These are phyloP conservation scores for Erebia aethiops DNA, from an alignment of 2,888 invertebrate genomes.

Conservation along the genomic window DNA sequence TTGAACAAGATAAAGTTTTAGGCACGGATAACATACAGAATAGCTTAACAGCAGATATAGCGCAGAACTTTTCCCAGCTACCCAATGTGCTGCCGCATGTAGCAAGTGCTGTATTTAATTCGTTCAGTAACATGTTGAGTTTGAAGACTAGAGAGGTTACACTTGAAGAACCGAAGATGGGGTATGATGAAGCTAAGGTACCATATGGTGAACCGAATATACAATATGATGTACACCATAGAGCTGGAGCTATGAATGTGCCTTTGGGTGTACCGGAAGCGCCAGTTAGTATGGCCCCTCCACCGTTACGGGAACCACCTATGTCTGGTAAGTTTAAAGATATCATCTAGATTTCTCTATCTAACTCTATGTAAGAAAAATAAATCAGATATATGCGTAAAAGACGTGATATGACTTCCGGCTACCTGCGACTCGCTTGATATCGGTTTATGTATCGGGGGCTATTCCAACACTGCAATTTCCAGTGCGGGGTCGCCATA, in stretches of 20 bases:
- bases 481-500: too few relatives aligned
- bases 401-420: too few relatives aligned
- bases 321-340: slow-evolving; percentile 57
- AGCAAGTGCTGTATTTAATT: slow-evolving; percentile 85
- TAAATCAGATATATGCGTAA: too few relatives aligned
- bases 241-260: slow-evolving; percentile 40
- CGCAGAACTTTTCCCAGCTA: slow-evolving; percentile 81
- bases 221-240: slow-evolving; percentile 47
- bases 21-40: slow-evolving; percentile 53
- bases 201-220: slow-evolving; percentile 49
- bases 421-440: too few relatives aligned
- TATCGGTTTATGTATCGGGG: too few relatives aligned
- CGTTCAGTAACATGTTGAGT: slow-evolving; percentile 81
- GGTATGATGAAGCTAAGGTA: slow-evolving; percentile 49
- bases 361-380: too few relatives aligned
- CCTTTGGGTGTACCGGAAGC: slow-evolving; percentile 53
- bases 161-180: slow-evolving; percentile 53
- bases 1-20: slow-evolving; percentile 56
- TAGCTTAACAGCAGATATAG: slow-evolving; percentile 76
- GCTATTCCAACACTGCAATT: too few relatives aligned
- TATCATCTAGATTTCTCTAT: background rate
- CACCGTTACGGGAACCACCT: slow-evolving; percentile 64
- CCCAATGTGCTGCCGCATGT: slow-evolving; percentile 84
- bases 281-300: slow-evolving; percentile 59
- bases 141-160: slow-evolving; percentile 68